Conservation (phyloP, 2,113 vertebrate genomes). For the Geococcyx californianus region DNA sequence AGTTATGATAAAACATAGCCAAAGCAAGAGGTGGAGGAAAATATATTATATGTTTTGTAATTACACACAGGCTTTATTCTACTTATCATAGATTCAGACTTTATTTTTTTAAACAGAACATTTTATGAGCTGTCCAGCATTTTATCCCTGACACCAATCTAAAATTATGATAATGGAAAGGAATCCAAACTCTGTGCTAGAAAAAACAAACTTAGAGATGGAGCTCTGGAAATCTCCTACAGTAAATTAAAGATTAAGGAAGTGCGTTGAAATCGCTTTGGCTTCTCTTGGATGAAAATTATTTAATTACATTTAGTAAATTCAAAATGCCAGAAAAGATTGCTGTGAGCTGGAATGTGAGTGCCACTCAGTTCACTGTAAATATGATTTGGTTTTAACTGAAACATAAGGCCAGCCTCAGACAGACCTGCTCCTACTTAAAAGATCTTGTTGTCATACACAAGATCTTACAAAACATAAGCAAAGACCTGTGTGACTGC, state of each 20-base stretch:
- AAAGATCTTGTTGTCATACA: neutral
- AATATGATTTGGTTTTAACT: neutral
- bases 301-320: neutral
- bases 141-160: slow-evolving; percentile 3
- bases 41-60: neutral
- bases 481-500: neutral
- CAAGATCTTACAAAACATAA: neutral
- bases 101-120: neutral
- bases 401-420: neutral
- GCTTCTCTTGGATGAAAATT: neutral
- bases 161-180: neutral
- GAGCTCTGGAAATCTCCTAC: neutral
- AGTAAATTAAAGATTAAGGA: neutral
- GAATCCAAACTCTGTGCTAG: neutral
- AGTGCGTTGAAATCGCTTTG: neutral
- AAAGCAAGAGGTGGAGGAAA: neutral
- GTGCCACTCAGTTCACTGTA: neutral
- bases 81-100: neutral
- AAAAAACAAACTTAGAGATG: neutral
- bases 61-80: neutral
- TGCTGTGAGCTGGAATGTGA: neutral
- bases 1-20: neutral
- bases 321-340: neutral
- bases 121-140: neutral
- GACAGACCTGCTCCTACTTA: neutral